Base-by-base conservation (phyloP, 2,888 invertebrate species). In the Exocentrus adspersus region DNA sequence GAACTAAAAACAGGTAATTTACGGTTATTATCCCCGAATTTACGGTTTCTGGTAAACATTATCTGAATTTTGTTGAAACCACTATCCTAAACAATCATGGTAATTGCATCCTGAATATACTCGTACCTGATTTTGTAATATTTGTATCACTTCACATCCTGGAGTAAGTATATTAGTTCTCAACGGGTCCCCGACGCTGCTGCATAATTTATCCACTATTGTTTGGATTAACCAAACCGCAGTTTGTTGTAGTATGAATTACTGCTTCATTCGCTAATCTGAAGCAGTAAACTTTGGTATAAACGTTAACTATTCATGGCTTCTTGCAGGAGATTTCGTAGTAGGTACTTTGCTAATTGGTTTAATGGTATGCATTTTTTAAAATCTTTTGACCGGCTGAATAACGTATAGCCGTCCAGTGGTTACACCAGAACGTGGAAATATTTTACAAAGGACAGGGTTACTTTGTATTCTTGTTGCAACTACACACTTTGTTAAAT, bases 151-250 rank as follows among this genome's bases (percentile, higher is more conserved):
- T 2, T 17, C 17, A 12, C 16, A n/a, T 17, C 19, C 28, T 37
- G 7, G 6, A n/a, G 2, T 12, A 14, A 70, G 72, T 75, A 73
- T 78, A 78, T 79, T 78, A 77, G 75, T 75, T 75, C 74, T 77
- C 75, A 76, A 69, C 72, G 65, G 71, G 64, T 66, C 53, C 62
- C 54, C 45, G 60, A 68, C 16, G 43, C 2, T 56, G 28, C 37
- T 70, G 58, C 72, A 79, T 79, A 79, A 78, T 79, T 79, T 75
- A 79, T 72, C 67, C 71, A 54, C 67, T 70, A 73, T 76, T 75
- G 76, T 75, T 74, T 73, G 75, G 77, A 78, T 79, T 78, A 79
- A 71, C 64, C 64, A 71, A 73, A 77, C 78, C 78, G 66, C 75
- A 69, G 72, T 66, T 64, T 71, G n/a, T n/a, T n/a, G 67, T 60